Evolutionary conservation across 92 coral and sea anemone species (phyloP), one percentile per base, ranked within the genome.

Genomic region (Zoanthus gigantus): DNA sequence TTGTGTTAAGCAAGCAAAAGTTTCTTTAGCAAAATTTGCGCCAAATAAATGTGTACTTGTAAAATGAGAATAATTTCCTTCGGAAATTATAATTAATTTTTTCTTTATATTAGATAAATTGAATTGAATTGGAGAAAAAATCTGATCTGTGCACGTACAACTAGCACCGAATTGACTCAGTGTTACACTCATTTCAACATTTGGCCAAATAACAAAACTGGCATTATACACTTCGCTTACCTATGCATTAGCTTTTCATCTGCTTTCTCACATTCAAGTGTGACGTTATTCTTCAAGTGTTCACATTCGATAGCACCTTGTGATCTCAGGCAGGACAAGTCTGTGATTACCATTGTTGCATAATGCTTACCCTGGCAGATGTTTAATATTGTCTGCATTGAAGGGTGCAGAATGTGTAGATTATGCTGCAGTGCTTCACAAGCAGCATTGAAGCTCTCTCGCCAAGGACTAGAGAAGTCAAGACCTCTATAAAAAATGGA

Each of bases 221-320:
- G 56, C 56, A 50, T 50, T 0, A 5, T 58, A 17, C 6, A 14
- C 11, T 69, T 12, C 47, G 1, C 71, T 60, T 65, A 95, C 99
- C 99, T 97, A 85, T 97, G 99, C 99, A 97, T 97, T 11, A 97
- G 93, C 76, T 95, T 97, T 86, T 97, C 99, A 72, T 97, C 99
- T 73, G 98, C 95, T 92, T 97, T 97, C 86, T 95, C 98, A 84
- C 98, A 97, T 87, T 95, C 99, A 17, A 95, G 87, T 0, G 99
- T 95, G 74, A 97, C 99, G 88, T 97, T 97, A 77, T 97, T 97
- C 83, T 97, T 97, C 73, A 97, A 84, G 89, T 97, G 99, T 81
- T 97, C 99, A 80, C 99, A 97, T 65, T 97, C 99, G 71, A 97
- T 76, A n/a, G 98, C 90, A 15, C 99, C 99, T 81, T 97, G 99